Percentiles rank a stretch among this genome's conserved stretches.
These are phyloP conservation scores for Cryptomyrus ogoouensis DNA, from an alignment of 2,113 vertebrate species.

Conservation along the genomic window DNA sequence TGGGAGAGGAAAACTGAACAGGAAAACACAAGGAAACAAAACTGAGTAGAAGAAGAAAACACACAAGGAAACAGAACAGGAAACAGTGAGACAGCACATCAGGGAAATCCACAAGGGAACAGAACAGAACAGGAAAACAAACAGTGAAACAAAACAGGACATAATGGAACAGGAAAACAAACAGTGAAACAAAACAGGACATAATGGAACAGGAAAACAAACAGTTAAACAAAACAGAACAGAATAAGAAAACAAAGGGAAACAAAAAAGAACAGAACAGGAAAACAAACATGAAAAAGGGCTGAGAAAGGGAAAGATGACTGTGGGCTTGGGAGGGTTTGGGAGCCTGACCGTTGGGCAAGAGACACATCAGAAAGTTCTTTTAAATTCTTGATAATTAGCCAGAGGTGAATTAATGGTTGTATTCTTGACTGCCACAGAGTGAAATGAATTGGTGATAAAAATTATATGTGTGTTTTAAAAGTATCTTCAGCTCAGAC, in stretches of 20 bases:
- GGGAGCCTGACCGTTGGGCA: not conserved
- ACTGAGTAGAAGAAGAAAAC: not conserved
- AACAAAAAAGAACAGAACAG: not conserved
- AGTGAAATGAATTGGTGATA: not conserved
- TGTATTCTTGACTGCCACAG: not conserved
- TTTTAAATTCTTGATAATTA: not conserved
- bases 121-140: not conserved
- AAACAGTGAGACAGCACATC: not conserved
- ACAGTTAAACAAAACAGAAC: not conserved
- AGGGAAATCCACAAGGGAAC: not conserved
- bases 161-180: not conserved
- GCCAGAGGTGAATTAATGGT: not conserved
- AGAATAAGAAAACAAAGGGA: not conserved
- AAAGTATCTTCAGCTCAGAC: not conserved
- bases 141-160: not conserved
- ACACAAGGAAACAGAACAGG: not conserved
- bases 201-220: too few relatives aligned
- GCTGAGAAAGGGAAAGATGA: not conserved
- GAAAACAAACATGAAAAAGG: not conserved
- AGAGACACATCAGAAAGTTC: not conserved
- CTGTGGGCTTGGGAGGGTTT: not conserved
- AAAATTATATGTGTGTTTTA: not conserved
- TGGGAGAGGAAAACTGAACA: not conserved
- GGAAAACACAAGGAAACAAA: not conserved
- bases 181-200: not conserved